Evolutionary conservation across 64 coral and sea anemone species (phyloP).

Genomic region (Pocillopora damicornis): DNA sequence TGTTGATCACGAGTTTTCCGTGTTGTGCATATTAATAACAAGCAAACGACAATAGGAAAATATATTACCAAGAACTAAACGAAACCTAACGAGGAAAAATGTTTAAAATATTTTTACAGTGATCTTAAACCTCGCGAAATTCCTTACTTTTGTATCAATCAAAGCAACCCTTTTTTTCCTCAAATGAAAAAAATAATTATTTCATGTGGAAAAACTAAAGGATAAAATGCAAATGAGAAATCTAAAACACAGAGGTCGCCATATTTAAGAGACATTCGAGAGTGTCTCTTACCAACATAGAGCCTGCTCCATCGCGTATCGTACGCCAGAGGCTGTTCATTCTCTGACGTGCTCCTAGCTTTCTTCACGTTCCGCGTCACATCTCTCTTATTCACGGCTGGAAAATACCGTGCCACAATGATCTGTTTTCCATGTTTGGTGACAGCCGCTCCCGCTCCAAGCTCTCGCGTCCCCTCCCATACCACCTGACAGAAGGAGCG

Average conservation of each 20-base stretch:
- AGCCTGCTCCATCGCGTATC: slow-evolving; percentile 30
- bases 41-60: slow-evolving; percentile 1
- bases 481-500: slow-evolving; percentile 92
- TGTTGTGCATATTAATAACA: slow-evolving; percentile 4
- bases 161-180: neutral
- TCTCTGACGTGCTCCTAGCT: slow-evolving; percentile 7
- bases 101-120: neutral
- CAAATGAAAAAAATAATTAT: neutral
- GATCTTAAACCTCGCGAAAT: neutral
- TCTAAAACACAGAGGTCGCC: slow-evolving; percentile 10
- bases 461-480: slow-evolving; percentile 79
- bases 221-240: slow-evolving; percentile 30
- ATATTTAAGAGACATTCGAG: neutral
- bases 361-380: slow-evolving; percentile 59
- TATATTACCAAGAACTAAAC: neutral
- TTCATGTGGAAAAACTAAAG: neutral
- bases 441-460: slow-evolving; percentile 75
- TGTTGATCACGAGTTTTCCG: neutral
- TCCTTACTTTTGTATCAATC: neutral
- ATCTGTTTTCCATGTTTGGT: slow-evolving; percentile 83
- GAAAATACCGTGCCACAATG: slow-evolving; percentile 82
- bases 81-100: neutral
- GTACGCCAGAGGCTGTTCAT: slow-evolving; percentile 10
- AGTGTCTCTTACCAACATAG: slow-evolving; percentile 46
- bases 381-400: slow-evolving; percentile 58